Evolutionary conservation across 1,140 invertebrate genomes (phyloP).

Genomic region (Drosophila bocki): DNA sequence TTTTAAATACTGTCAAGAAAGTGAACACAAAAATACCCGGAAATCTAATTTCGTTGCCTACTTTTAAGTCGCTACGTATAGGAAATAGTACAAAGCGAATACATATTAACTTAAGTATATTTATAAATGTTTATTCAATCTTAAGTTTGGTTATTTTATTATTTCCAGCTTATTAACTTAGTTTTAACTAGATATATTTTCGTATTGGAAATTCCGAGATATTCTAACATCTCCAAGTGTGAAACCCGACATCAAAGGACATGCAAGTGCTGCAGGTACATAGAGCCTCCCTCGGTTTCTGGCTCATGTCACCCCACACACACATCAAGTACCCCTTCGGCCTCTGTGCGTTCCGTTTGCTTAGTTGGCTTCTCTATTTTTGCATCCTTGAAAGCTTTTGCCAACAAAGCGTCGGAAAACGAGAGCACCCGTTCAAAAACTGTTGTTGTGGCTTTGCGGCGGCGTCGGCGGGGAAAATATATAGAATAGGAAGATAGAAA

Average conservation of each 20-base stretch:
- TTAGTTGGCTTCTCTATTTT: constrained; percentile 34
- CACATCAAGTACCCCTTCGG: constrained; percentile 5
- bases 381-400: constrained; percentile 35
- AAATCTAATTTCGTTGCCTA: neutral
- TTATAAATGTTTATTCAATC: neutral
- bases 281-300: neutral
- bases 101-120: neutral
- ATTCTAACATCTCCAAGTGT: constrained; percentile 4
- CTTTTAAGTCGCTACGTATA: neutral
- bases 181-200: neutral
- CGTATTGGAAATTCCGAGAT: neutral
- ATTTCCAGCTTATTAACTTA: neutral
- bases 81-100: neutral
- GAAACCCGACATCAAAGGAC: neutral
- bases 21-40: neutral
- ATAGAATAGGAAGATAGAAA: constrained; percentile 14
- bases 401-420: constrained; percentile 37
- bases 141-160: neutral
- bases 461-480: constrained; percentile 2
- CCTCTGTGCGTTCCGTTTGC: constrained; percentile 37
- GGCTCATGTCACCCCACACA: constrained; percentile 6
- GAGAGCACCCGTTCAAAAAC: constrained; percentile 32
- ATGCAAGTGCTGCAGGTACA: neutral
- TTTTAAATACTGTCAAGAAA: neutral
- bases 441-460: constrained; percentile 30